These are phyloP conservation scores for Ctenopoma multispine DNA, from an alignment of 2,797 vertebrate species.

Conservation along the genomic window DNA sequence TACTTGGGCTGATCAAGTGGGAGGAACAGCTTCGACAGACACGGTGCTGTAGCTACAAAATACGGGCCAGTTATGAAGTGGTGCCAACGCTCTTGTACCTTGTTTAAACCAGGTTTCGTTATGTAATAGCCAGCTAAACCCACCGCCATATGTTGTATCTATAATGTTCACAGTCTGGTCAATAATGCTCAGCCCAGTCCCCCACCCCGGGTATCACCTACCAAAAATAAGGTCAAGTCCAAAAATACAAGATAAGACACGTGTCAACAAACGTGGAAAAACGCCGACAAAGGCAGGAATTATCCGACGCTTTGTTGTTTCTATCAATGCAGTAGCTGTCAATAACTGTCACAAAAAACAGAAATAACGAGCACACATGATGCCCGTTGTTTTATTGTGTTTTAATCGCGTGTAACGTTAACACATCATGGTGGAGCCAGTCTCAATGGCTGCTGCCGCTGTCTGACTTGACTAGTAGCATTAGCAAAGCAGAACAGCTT, in stretches of 20 bases:
- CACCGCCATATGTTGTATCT: not conserved
- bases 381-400: constrained; percentile 14
- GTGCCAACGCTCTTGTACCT: not conserved
- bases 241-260: constrained; percentile 60
- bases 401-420: constrained; percentile 47
- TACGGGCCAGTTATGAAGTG: constrained; percentile 42
- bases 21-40: constrained; percentile 39
- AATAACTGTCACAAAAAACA: accelerated
- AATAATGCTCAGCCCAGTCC: no score
- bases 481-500: constrained; percentile 60
- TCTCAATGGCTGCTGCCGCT: constrained; percentile 82
- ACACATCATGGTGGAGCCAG: constrained; percentile 79
- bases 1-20: constrained; percentile 51
- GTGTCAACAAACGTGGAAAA: constrained; percentile 63
- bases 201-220: constrained; percentile 35
- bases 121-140: not conserved
- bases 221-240: constrained; percentile 72
- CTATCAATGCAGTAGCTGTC: accelerated
- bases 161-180: no score
- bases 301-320: not conserved
- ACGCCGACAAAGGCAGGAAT: not conserved
- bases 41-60: constrained; percentile 27
- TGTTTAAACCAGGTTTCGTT: not conserved
- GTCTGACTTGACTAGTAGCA: constrained; percentile 69
- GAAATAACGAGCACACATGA: accelerated